Conservation (phyloP, 1,140 invertebrate genomes). For the Zaprionus taronus region DNA sequence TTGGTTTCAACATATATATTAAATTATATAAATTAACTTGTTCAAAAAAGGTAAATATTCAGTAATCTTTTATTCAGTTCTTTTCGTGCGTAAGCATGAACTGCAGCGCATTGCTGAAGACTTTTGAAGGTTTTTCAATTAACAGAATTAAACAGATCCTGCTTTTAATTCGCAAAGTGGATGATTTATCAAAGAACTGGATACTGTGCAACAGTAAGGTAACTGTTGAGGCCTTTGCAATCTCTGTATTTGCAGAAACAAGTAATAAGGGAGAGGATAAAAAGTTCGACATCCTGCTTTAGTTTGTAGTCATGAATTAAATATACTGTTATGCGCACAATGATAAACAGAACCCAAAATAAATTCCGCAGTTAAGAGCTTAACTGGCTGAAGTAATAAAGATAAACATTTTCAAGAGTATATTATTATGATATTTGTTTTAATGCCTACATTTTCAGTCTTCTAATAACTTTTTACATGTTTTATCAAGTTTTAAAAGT, state of each 20-base stretch:
- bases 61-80: not conserved
- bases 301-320: not conserved
- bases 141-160: no score
- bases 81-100: no score
- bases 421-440: not conserved
- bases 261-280: no score
- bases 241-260: no score
- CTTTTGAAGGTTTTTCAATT: no score
- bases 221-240: no score
- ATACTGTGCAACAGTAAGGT: no score
- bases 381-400: not conserved
- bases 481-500: constrained; percentile 3
- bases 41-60: not conserved
- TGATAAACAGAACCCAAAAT: not conserved
- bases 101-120: no score
- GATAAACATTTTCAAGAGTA: not conserved
- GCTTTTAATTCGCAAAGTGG: no score
- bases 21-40: not conserved
- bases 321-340: not conserved
- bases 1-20: constrained; percentile 3
- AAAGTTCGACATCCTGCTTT: no score
- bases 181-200: no score
- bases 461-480: constrained; percentile 4
- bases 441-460: constrained; percentile 3
- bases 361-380: not conserved